A percentile compares a stretch with the other conserved stretches of the same genome.
Evolutionary conservation across 2,888 invertebrate genomes (phyloP).

Genomic region (Athalia circularis): DNA sequence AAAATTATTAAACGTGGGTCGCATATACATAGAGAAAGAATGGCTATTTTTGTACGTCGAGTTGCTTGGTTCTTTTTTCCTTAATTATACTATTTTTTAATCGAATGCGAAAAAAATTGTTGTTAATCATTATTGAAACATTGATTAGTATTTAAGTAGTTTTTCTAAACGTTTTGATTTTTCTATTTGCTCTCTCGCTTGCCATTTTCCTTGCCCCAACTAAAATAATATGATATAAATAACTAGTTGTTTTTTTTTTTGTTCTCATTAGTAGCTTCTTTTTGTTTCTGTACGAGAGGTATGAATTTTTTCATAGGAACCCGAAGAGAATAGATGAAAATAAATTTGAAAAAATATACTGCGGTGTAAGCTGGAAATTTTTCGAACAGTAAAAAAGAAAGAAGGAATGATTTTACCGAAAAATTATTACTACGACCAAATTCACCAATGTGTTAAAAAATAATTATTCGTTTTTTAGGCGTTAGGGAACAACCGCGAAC

Average conservation of each 20-base stretch:
- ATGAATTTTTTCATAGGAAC: no score
- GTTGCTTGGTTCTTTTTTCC: background rate
- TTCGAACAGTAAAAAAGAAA: background rate
- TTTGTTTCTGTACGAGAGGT: no score
- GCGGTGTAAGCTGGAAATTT: no score
- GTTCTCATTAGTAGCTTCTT: no score
- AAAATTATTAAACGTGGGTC: conserved; percentile 21
- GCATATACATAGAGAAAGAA: background rate
- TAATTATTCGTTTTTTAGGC: background rate
- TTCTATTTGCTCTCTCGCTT: conserved; percentile 41
- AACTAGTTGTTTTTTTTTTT: no score
- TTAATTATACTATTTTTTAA: background rate
- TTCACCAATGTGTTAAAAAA: background rate
- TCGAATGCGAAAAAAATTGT: background rate
- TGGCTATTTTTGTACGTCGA: conserved; percentile 38
- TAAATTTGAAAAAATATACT: no score
- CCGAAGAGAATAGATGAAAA: no score
- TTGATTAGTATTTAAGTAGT: conserved; percentile 38
- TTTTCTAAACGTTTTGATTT: conserved; percentile 11
- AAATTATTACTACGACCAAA: background rate
- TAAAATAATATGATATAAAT: background rate
- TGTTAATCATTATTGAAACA: conserved; percentile 35
- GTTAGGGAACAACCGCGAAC: no score
- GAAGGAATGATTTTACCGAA: background rate
- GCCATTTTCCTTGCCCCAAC: conserved; percentile 38